Evolutionary conservation across 2,888 invertebrate species (phyloP), one percentile per base, ranked within the genome.

Genomic region (Lasioglossum calceatum): DNA sequence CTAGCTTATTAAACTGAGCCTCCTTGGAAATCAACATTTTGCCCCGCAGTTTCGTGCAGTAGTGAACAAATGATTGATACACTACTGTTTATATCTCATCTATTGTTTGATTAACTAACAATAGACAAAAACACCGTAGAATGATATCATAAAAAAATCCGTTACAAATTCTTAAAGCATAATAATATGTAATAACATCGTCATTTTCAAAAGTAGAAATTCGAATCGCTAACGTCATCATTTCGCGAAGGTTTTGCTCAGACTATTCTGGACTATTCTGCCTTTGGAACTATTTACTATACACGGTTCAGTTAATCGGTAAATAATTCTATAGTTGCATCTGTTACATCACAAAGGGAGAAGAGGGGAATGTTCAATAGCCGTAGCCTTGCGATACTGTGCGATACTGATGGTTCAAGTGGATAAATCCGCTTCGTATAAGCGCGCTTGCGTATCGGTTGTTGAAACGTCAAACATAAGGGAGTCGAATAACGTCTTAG

Each of bases 401-500:
- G 42, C n/a, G n/a, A 42, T 23, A 71, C 71, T 14, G n/a, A 42
- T 14, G 71, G 71, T 39, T 71, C n/a, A 71, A 42, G 71, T 72
- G 42, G 74, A 74, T 23, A 75, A 64, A 71, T 54, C n/a, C 8
- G 3, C 19, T n/a, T 5, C 58, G 23, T 50, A n/a, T 10, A 0
- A 58, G 19, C 67, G 71, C 85, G 88, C 88, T 82, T 87, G 88
- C 88, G 88, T 71, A 14, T 42, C 14, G 32, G 14, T 10, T 44
- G 50, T 16, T 79, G 64, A 72, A 85, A 87, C 77, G 80, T 88
- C 74, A 84, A 87, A 84, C 71, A 58, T n/a, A 27, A 73, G 44
- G 79, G 50, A 79, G 72, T 83, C 80, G 74, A 78, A 61, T 83
- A 82, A 77, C 77, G 72, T 80, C 39, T 64, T 32, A 39, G 47